Evolutionary conservation across 2,113 vertebrate genomes (phyloP), one percentile per base, ranked within the genome.

Genomic region (Raphicerus campestris): DNA sequence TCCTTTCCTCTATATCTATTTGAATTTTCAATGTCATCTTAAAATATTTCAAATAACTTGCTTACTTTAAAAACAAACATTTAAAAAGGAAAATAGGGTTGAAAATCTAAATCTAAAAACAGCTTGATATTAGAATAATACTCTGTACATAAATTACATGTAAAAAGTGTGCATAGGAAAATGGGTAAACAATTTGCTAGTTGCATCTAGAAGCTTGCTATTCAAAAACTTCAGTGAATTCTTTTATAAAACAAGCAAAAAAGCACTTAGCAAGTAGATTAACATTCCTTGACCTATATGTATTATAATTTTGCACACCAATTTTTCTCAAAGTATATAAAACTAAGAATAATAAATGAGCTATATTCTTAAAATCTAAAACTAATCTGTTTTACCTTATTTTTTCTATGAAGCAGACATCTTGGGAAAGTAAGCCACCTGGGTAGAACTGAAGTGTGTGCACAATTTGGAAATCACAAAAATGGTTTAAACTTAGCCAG

Each of bases 31-130:
- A 91, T 78, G 35, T 45, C 84, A 73, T 80, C 56, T 56, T 86
- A 89, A 94, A 94, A 89, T 49, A 78, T 86, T 90, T 88, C 49
- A 95, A 84, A 94, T 82, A 85, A 81, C 66, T 77, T 80, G 16
- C 77, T 95, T 81, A 75, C 82, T 93, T 89, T 94, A 95, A 95
- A 91, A 94, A 81, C 89, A 95, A 97, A 70, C 88, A 81, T 95
- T 88, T 94, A 15, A 81, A 85, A 94, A 63, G 75, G 55, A 26
- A 96, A 95, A 89, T 45, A 82, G 10, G 22, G 53, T 78, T 91
- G 49, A 89, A 94, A 94, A 13, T 84, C 53, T 75, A 93, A 94
- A 83, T 73, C 61, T 73, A 87, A 83, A 93, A 94, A 84, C 42
- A 91, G 56, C 35, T 94, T 92, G 82, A 84, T 87, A 81, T 58